A percentile compares a stretch with the other conserved stretches of the same genome.
Conservation (phyloP, 2,888 invertebrate genomes). For the Dolichopus griseipennis region DNA sequence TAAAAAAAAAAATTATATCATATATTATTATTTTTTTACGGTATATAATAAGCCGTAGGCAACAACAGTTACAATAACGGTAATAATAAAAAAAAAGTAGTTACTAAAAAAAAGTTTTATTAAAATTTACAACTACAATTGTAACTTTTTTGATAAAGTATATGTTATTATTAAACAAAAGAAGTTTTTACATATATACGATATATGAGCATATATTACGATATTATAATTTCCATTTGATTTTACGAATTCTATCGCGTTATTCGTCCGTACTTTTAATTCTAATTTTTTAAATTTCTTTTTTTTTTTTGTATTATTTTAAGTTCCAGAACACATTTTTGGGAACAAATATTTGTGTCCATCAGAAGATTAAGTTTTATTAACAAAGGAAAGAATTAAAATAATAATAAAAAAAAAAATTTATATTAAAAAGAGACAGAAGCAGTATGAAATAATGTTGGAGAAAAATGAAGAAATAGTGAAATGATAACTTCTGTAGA, state of each 20-base stretch:
- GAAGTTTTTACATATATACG: no score
- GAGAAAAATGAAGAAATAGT: neutral
- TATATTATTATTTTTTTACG: no score
- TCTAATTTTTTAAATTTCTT: neutral
- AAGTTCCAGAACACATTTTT: no score
- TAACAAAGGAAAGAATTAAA: neutral
- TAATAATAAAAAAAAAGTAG: neutral
- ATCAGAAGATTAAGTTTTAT: neutral
- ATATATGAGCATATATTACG: no score
- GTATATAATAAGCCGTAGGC: neutral
- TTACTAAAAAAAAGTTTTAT: neutral
- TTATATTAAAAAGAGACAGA: no score
- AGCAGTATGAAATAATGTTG: no score
- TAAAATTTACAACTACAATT: neutral
- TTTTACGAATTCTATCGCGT: neutral
- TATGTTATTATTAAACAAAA: no score
- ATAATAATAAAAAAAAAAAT: neutral
- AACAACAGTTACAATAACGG: neutral
- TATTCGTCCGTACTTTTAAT: slow-evolving; percentile 2
- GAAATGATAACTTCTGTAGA: no score
- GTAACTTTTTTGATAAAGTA: neutral
- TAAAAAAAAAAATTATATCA: no score
- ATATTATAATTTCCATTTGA: no score
- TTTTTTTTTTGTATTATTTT: neutral
- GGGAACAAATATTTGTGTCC: neutral